phyloP scores from a whole-genome alignment of 2,888 invertebrate genomes.

The Reticulitermes lucifugus region DNA sequence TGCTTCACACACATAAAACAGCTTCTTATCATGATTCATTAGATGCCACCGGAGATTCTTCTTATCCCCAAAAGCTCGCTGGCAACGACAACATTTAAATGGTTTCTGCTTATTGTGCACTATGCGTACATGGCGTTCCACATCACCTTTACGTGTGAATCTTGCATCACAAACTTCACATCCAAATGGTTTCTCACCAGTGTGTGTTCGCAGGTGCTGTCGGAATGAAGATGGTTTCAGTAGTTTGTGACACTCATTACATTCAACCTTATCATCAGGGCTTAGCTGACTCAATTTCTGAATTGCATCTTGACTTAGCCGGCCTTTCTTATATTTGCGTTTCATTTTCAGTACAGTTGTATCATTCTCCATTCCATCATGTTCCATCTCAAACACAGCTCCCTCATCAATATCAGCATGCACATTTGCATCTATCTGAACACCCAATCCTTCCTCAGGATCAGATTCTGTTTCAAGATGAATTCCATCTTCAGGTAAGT shows the following conservation, averaged over 20 bases:
- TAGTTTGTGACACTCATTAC: slow-evolving; percentile 53
- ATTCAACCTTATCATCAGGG: slow-evolving; percentile 53
- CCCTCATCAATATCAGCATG: slow-evolving; percentile 34
- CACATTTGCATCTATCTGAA: slow-evolving; percentile 35
- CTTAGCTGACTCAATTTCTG: slow-evolving; percentile 45
- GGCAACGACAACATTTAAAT: slow-evolving; percentile 55
- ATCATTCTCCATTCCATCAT: slow-evolving; percentile 40
- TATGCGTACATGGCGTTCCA: slow-evolving; percentile 56
- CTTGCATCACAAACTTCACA: slow-evolving; percentile 56
- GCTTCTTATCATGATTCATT: slow-evolving; percentile 56
- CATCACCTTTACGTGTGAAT: slow-evolving; percentile 57
- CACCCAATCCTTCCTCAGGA: slow-evolving; percentile 43
- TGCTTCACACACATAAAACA: slow-evolving; percentile 56
- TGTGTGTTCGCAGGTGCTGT: slow-evolving; percentile 56
- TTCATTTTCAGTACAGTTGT: slow-evolving; percentile 38
- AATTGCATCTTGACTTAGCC: slow-evolving; percentile 44
- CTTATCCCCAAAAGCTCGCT: slow-evolving; percentile 54
- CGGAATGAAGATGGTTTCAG: slow-evolving; percentile 53
- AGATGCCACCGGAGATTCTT: slow-evolving; percentile 56
- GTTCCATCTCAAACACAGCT: slow-evolving; percentile 18
- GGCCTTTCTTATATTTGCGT: slow-evolving; percentile 47
- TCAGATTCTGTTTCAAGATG: slow-evolving; percentile 41
- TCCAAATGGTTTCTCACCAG: slow-evolving; percentile 56
- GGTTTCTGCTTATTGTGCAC: slow-evolving; percentile 57
- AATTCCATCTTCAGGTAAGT: slow-evolving; percentile 50